phyloP scores from a whole-genome alignment of 2,888 invertebrate species.

The Pherbina coryleti region DNA sequence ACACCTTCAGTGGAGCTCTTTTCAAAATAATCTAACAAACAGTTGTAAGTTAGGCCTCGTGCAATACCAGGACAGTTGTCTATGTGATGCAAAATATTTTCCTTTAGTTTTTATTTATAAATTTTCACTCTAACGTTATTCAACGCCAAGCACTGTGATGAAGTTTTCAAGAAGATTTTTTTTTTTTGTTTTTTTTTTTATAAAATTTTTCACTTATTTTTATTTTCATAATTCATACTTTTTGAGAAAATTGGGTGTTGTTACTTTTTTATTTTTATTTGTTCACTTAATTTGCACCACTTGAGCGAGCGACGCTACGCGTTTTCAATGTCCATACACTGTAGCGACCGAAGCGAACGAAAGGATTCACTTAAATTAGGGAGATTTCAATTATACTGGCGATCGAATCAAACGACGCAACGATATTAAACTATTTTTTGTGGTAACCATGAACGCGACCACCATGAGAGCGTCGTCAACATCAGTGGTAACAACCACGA shows the following conservation, averaged over 20 bases:
- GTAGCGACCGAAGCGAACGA: conserved; percentile 8
- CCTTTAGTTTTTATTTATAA: no score
- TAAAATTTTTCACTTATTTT: background rate
- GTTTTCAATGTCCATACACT: background rate
- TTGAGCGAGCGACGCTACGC: background rate
- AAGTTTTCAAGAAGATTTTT: background rate
- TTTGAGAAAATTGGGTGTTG: background rate
- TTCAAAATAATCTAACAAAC: no score
- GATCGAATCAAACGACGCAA: conserved; percentile 69
- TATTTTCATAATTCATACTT: background rate
- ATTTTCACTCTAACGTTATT: no score
- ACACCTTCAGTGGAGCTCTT: no score
- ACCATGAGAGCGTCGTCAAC: conserved; percentile 62
- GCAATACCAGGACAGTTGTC: no score
- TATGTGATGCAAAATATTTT: no score
- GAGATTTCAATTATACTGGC: conserved; percentile 53
- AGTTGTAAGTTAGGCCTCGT: no score
- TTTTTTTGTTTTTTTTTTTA: background rate
- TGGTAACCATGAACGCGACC: conserved; percentile 70
- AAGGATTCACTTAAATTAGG: conserved; percentile 32
- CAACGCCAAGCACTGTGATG: no score
- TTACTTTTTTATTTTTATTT: conserved; percentile 1
- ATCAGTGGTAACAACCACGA: conserved; percentile 50
- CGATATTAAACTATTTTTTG: conserved; percentile 70
- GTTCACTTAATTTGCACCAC: conserved; percentile 1